These are phyloP conservation scores for Physella acuta DNA, from an alignment of 1,140 invertebrate species.

Conservation along the genomic window DNA sequence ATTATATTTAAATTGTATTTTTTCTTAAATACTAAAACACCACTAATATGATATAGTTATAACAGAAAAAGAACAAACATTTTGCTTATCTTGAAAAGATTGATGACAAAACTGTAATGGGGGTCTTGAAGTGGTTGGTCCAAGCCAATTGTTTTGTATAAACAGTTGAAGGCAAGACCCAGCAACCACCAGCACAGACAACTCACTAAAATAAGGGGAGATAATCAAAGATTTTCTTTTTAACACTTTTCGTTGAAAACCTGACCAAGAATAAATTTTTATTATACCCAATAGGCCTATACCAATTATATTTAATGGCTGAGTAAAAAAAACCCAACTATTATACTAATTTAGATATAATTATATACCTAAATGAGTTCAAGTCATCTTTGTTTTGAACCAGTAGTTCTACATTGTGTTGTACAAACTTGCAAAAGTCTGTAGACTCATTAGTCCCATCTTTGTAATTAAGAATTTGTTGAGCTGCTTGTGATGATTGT, in stretches of 20 bases:
- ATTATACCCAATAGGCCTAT: no score
- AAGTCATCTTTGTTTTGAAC: neutral
- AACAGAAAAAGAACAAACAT: neutral
- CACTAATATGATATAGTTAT: neutral
- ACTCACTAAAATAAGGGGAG: slow-evolving; percentile 38
- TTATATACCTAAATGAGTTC: no score
- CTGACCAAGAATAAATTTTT: no score
- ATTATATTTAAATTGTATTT: no score
- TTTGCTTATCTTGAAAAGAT: slow-evolving; percentile 10
- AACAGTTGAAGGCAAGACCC: slow-evolving; percentile 71
- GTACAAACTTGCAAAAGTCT: neutral
- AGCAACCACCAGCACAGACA: slow-evolving; percentile 61
- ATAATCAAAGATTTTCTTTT: no score
- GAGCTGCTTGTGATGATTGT: neutral
- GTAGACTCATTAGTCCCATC: neutral
- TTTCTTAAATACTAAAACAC: neutral
- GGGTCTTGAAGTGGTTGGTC: slow-evolving; percentile 63
- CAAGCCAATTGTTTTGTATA: slow-evolving; percentile 79
- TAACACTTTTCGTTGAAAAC: no score
- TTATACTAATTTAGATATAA: no score
- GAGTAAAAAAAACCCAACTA: no score
- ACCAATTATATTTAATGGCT: no score
- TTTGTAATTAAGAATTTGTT: neutral
- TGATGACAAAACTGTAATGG: slow-evolving; percentile 27
- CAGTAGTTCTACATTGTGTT: neutral